These are phyloP conservation scores for Drosophila fungiperda DNA, from an alignment of 2,888 invertebrate genomes.

Conservation along the genomic window DNA sequence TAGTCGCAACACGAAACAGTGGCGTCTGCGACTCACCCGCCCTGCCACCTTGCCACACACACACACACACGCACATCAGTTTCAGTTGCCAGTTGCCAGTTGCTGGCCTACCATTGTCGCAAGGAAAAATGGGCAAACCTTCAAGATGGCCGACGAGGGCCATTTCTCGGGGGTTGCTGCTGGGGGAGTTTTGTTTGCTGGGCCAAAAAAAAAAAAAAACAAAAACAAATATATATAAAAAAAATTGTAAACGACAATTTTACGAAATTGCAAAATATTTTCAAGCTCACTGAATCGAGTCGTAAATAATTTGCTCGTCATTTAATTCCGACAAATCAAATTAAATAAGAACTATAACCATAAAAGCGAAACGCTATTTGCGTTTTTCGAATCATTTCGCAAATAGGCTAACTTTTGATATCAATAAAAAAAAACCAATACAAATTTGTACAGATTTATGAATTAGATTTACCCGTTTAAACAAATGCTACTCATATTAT, in stretches of 20 bases:
- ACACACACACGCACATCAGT: background rate
- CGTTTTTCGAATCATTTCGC: background rate
- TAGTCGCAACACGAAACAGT: constrained; percentile 57
- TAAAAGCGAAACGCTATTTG: constrained; percentile 21
- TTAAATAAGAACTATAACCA: constrained; percentile 30
- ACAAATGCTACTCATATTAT: background rate
- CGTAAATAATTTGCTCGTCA: constrained; percentile 60
- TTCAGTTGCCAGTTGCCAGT: constrained; percentile 6
- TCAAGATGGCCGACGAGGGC: constrained; percentile 65
- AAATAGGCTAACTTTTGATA: background rate
- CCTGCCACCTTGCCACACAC: background rate
- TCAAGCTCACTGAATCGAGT: constrained; percentile 66
- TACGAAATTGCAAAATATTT: constrained; percentile 70
- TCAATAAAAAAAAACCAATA: background rate
- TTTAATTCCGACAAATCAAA: constrained; percentile 45
- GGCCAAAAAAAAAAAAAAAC: constrained; percentile 24
- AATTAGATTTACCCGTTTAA: background rate
- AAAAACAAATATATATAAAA: constrained; percentile 38
- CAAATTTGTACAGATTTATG: background rate
- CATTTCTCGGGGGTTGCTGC: constrained; percentile 19
- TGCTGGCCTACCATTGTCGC: constrained; percentile 19
- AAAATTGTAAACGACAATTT: constrained; percentile 62
- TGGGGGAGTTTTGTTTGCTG: constrained; percentile 56
- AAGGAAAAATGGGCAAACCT: constrained; percentile 20
- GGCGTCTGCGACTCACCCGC: constrained; percentile 33